phyloP scores from a whole-genome alignment of 1,140 invertebrate species.

The Monomorium pharaonis region DNA sequence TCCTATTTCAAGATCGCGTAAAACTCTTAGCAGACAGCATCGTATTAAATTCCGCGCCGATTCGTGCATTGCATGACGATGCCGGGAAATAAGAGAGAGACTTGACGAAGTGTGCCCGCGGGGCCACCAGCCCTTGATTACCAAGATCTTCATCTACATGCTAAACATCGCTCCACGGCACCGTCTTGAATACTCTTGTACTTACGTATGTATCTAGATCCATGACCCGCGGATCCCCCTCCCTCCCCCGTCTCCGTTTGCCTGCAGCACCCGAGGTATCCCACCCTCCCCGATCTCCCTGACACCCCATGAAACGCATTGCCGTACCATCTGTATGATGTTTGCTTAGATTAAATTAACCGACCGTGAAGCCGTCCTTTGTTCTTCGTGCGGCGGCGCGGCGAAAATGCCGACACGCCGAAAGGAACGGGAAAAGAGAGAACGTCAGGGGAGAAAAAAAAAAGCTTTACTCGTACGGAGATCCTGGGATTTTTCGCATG shows the following conservation, averaged over 20 bases:
- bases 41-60: slow-evolving; percentile 47
- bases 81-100: slow-evolving; percentile 80
- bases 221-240: slow-evolving; percentile 58
- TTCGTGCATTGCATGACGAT: slow-evolving; percentile 67
- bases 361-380: slow-evolving; percentile 80
- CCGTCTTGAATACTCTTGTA: slow-evolving; percentile 84
- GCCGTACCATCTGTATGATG: slow-evolving; percentile 81
- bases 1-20: not conserved
- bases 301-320: slow-evolving; percentile 71
- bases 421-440: slow-evolving; percentile 55
- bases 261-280: slow-evolving; percentile 80
- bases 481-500: slow-evolving; percentile 6
- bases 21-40: slow-evolving; percentile 6
- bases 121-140: slow-evolving; percentile 83
- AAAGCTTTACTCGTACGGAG: slow-evolving; percentile 28
- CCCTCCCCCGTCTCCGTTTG: not conserved
- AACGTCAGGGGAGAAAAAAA: not conserved
- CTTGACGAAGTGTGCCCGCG: slow-evolving; percentile 83
- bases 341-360: slow-evolving; percentile 85
- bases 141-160: slow-evolving; percentile 85
- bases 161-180: slow-evolving; percentile 82
- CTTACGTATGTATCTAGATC: slow-evolving; percentile 85
- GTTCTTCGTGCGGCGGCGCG: slow-evolving; percentile 68
- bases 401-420: slow-evolving; percentile 22
- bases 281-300: slow-evolving; percentile 66